Conservation (phyloP, 2,888 invertebrate genomes). For the Ochlodes sylvanus region DNA sequence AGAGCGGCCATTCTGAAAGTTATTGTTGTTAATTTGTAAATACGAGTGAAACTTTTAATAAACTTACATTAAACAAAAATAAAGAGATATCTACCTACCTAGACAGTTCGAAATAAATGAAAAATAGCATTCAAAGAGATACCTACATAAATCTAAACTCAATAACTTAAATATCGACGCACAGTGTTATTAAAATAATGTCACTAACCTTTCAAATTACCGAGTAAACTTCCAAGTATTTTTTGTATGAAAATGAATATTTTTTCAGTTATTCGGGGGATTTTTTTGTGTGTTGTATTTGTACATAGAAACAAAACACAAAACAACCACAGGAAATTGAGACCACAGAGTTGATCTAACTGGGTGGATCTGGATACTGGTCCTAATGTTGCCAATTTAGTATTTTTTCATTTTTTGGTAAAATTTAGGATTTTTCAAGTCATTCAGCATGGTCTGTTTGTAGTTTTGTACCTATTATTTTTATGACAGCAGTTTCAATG, state of each 20-base stretch:
- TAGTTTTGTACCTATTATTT: no score
- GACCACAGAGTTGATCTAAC: neutral
- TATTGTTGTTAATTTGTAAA: neutral
- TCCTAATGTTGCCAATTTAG: no score
- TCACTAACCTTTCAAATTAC: neutral
- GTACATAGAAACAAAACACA: neutral
- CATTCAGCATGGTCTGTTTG: no score
- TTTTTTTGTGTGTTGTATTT: neutral
- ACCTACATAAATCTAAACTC: neutral
- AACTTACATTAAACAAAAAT: neutral
- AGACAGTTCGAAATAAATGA: neutral
- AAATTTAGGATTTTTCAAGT: no score
- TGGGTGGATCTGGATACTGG: neutral
- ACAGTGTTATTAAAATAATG: neutral
- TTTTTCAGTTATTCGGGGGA: neutral
- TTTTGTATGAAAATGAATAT: neutral
- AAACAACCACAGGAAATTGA: conserved; percentile 7
- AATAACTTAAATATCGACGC: neutral
- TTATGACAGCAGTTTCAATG: no score
- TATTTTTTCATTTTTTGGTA: no score
- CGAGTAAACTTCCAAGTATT: conserved; percentile 1
- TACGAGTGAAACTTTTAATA: neutral
- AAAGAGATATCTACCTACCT: neutral
- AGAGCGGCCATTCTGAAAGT: conserved; percentile 84
- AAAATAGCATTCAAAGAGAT: neutral